A percentile compares a stretch with the other conserved stretches of the same genome.
Evolutionary conservation across 2,113 vertebrate genomes (phyloP).

Genomic region (Cephalopterus ornatus): DNA sequence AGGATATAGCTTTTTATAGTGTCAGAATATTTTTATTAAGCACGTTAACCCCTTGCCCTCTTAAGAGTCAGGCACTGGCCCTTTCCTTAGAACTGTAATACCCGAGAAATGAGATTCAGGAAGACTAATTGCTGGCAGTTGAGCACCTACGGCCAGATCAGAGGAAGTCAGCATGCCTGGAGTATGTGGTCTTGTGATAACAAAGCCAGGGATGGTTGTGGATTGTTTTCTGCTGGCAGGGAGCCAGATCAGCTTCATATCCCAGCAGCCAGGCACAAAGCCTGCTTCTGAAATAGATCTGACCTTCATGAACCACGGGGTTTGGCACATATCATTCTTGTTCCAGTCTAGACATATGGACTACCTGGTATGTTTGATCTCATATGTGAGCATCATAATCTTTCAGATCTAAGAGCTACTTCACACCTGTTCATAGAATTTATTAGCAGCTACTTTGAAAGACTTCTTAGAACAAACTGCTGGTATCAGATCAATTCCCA

Average conservation of each 20-base stretch:
- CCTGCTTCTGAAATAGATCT: not conserved
- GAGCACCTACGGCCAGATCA: not conserved
- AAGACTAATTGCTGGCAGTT: not conserved
- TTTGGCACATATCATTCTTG: not conserved
- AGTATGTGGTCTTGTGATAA: not conserved
- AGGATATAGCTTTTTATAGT: constrained; percentile 63
- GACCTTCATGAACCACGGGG: not conserved
- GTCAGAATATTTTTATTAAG: constrained; percentile 48
- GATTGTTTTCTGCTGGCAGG: not conserved
- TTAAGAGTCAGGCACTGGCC: constrained; percentile 26
- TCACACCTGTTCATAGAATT: not conserved
- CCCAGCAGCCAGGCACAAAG: not conserved
- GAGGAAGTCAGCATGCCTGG: not conserved
- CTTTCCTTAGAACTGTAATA: not conserved
- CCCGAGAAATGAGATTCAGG: constrained; percentile 26
- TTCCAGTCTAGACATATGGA: not conserved
- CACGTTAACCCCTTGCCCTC: constrained; percentile 45
- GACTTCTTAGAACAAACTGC: not conserved
- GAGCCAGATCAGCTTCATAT: not conserved
- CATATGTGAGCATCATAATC: not conserved
- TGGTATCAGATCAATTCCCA: not conserved
- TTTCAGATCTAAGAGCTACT: not conserved
- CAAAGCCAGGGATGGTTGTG: not conserved
- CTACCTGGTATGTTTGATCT: not conserved
- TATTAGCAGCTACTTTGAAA: not conserved